Base-by-base conservation (phyloP, 1,140 invertebrate genomes). In the Theocolax elegans region DNA sequence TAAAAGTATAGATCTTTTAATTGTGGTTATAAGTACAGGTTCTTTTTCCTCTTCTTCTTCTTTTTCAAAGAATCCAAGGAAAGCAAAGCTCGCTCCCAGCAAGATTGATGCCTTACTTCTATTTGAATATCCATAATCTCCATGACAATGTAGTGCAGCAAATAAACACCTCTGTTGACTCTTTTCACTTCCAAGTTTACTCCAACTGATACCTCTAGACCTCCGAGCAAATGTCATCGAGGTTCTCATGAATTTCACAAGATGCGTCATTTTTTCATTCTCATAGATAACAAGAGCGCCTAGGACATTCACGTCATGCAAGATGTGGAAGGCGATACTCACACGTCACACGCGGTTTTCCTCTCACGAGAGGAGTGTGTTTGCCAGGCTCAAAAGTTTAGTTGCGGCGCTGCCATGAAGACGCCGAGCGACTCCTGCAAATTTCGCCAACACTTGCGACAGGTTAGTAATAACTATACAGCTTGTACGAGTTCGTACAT, bases 1-100 rank as follows among this genome's bases (percentile, higher is more conserved):
- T 66, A 90, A 88, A 10, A 93, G 80, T 68, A 93, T 87, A 3
- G 91, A 92, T 73, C 91, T 83, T 85, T 94, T 95, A 49, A 95
- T 90, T 1, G 89, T 91, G 63, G 88, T 86, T 74, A 93, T 89
- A 17, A 94, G 78, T 78, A 92, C 90, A 53, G 90, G 88, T 82
- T 92, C 90, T 42, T 89, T 84, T 49, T 88, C 88, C 60, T 89
- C 81, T 3, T 87, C 82, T 3, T 87, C 82, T 31, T 86, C 76
- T 53, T 74, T 73, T 19, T 78, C 71, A 6, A 75, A 81, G 53
- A 80, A 78, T 72, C 72, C 80, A 23, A 86, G 77, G 76, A 83
- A 85, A 44, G 75, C 79, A 68, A 85, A 76, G 15, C 64, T 72
- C 1, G 35, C n/a, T n/a, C 46, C 70, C 8, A 72, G 27, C 25